phyloP scores from a whole-genome alignment of 1,140 invertebrate species.

The Eurytemora carolleeae region DNA sequence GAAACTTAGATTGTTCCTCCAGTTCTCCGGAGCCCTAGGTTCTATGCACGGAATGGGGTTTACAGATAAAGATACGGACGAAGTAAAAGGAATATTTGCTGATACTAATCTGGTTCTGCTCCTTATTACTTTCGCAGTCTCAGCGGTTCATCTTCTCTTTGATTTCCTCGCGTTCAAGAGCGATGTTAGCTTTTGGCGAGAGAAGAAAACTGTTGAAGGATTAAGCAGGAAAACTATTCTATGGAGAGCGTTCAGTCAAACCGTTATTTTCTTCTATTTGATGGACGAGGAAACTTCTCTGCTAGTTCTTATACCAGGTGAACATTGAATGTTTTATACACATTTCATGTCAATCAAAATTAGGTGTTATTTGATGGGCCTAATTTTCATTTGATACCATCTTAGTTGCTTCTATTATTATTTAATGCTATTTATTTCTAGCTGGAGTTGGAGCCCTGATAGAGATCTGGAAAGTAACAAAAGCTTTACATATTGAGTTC shows the following conservation, averaged over 20 bases:
- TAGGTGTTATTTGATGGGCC: no score
- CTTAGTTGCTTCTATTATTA: no score
- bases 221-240: constrained; percentile 48
- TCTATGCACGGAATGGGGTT: constrained; percentile 58
- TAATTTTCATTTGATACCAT: no score
- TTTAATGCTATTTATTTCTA: neutral
- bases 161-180: constrained; percentile 96
- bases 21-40: constrained; percentile 55
- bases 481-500: constrained; percentile 57
- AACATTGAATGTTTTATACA: no score
- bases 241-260: constrained; percentile 81
- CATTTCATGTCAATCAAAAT: no score
- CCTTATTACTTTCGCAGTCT: constrained; percentile 73
- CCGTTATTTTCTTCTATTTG: constrained; percentile 81
- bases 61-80: constrained; percentile 78
- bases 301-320: constrained; percentile 57
- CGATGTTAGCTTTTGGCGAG: constrained; percentile 83
- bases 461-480: constrained; percentile 84
- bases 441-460: constrained; percentile 63
- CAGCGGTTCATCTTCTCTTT: constrained; percentile 72
- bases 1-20: constrained; percentile 41
- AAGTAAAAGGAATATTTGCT: constrained; percentile 85
- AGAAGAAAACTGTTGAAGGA: constrained; percentile 54
- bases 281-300: constrained; percentile 78
- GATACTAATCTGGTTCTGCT: constrained; percentile 86